Evolutionary conservation across 2,888 invertebrate species (phyloP).

Genomic region (Baronia brevicornis): DNA sequence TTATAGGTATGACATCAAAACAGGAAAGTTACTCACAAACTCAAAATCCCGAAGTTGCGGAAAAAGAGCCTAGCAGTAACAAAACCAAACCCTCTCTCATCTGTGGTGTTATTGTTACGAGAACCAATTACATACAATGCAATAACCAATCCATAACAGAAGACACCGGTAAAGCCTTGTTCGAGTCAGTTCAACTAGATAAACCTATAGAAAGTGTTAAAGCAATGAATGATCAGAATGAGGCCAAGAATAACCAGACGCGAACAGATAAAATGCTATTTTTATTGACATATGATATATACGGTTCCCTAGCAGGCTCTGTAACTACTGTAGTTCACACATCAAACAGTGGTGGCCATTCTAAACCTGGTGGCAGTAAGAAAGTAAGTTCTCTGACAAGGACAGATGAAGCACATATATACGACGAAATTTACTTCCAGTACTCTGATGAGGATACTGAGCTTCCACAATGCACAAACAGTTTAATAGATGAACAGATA

Average conservation of each 20-base stretch:
- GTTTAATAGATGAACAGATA: slow-evolving; percentile 61
- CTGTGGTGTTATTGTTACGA: slow-evolving; percentile 55
- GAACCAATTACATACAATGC: slow-evolving; percentile 39
- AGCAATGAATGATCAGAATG: slow-evolving; percentile 86
- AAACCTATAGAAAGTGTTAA: slow-evolving; percentile 73
- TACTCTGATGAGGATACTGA: slow-evolving; percentile 77
- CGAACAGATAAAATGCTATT: slow-evolving; percentile 69
- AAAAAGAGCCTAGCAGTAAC: slow-evolving; percentile 44
- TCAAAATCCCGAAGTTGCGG: slow-evolving; percentile 44
- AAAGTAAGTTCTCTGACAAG: slow-evolving; percentile 59
- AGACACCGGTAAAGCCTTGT: slow-evolving; percentile 58
- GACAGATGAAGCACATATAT: slow-evolving; percentile 53
- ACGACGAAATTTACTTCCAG: slow-evolving; percentile 71
- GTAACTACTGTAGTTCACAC: slow-evolving; percentile 60
- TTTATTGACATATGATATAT: slow-evolving; percentile 82
- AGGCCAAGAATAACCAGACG: slow-evolving; percentile 74
- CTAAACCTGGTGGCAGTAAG: slow-evolving; percentile 73
- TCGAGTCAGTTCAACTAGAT: slow-evolving; percentile 50
- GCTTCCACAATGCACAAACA: slow-evolving; percentile 65
- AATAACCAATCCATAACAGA: slow-evolving; percentile 51
- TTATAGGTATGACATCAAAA: slow-evolving; percentile 56
- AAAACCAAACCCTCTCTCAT: slow-evolving; percentile 60
- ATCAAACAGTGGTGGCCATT: slow-evolving; percentile 59
- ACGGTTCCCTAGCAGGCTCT: slow-evolving; percentile 73
- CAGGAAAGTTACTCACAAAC: slow-evolving; percentile 50